Conservation (phyloP, 2,888 invertebrate genomes). For the Athalia cordata region DNA sequence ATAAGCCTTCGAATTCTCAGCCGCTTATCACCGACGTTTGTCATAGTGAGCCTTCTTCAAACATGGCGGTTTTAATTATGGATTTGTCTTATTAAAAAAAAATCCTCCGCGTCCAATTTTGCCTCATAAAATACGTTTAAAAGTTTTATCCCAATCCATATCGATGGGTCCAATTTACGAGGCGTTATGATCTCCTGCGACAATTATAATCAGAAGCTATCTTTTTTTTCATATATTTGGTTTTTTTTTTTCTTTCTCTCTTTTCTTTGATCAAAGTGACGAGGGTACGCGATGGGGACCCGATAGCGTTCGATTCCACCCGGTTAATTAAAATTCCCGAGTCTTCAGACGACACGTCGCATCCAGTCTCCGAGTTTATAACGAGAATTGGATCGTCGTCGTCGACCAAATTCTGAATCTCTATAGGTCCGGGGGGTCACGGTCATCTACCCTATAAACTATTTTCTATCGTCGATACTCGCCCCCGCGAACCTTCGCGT, state of each 20-base stretch:
- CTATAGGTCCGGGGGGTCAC: background rate
- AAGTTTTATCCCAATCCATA: no score
- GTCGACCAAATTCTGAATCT: background rate
- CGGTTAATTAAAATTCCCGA: constrained; percentile 34
- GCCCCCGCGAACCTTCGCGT: background rate
- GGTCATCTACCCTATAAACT: background rate
- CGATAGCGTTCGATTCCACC: constrained; percentile 7
- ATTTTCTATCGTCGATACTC: background rate
- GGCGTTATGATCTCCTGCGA: background rate
- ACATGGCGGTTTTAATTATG: background rate
- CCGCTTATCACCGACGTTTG: no score
- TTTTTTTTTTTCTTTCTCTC: background rate
- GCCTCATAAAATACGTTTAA: no score
- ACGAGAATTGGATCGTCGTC: background rate
- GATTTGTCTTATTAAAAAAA: no score
- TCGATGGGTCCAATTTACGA: background rate
- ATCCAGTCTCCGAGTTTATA: background rate
- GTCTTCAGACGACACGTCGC: background rate
- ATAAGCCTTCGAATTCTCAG: background rate
- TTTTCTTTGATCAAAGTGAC: background rate
- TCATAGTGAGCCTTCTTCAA: background rate
- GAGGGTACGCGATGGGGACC: background rate
- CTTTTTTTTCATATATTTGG: background rate
- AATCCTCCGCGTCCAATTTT: no score
- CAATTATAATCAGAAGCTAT: no score